Evolutionary conservation across 2,113 vertebrate species (phyloP).

Genomic region (Natator depressus): DNA sequence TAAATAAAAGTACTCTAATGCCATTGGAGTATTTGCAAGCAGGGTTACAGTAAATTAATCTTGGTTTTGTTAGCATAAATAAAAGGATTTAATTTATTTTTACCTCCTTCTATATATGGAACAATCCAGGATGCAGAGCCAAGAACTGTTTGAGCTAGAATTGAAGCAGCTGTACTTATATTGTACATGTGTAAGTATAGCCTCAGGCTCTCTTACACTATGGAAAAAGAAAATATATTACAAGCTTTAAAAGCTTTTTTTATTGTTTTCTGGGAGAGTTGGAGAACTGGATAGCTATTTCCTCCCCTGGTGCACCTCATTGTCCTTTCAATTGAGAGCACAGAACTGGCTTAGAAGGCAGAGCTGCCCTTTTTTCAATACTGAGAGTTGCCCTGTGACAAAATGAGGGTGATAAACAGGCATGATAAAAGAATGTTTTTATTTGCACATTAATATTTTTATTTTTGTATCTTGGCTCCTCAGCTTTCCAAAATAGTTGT

Average conservation of each 20-base stretch:
- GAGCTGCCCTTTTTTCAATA: conserved; percentile 40
- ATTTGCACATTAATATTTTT: conserved; percentile 69
- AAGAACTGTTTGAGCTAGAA: conserved; percentile 57
- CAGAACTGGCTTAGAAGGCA: conserved; percentile 53
- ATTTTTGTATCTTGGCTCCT: conserved; percentile 68
- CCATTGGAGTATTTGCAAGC: conserved; percentile 60
- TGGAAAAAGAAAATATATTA: conserved; percentile 68
- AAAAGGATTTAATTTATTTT: conserved; percentile 73
- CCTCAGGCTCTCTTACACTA: conserved; percentile 54
- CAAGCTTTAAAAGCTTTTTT: conserved; percentile 70
- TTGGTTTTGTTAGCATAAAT: conserved; percentile 59
- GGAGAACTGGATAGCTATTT: background rate
- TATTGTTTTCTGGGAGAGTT: conserved; percentile 57
- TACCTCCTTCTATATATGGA: conserved; percentile 52
- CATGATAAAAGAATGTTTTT: conserved; percentile 52
- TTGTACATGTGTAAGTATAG: background rate
- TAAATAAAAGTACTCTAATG: conserved; percentile 69
- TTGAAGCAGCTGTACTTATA: conserved; percentile 62
- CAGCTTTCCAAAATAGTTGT: conserved; percentile 55
- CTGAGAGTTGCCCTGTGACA: conserved; percentile 46
- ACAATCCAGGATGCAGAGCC: conserved; percentile 57
- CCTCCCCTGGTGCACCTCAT: background rate
- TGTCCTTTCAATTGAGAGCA: conserved; percentile 37
- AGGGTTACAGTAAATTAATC: conserved; percentile 62
- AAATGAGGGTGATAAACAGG: conserved; percentile 23